Base-by-base conservation (phyloP, 1,140 invertebrate genomes). In the Callitettix versicolor region DNA sequence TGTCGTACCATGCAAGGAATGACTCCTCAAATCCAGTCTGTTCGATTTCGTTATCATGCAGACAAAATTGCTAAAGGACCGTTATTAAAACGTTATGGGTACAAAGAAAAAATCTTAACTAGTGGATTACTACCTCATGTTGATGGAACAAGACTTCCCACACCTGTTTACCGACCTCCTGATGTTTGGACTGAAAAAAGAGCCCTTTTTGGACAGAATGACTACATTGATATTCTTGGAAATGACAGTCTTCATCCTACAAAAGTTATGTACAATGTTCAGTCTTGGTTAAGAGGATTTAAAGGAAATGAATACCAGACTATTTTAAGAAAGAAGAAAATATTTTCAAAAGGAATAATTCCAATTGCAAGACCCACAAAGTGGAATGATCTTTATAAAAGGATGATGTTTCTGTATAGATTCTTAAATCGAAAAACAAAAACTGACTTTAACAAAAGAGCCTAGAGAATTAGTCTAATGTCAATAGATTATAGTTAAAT, bases 171-270 rank as follows among this genome's bases (percentile, higher is more conserved):
- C 70, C 63, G 76, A 56, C 86, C 86, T 0, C 78, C 73, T 61
- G 77, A 92, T 71, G 55, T 64, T 1, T 97, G 92, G 92, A 64
- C 66, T 9, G 73, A 82, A 61, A 83, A 81, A 60, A 77, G 78
- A 66, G 90, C 91, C 9, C 65, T 92, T 0, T 94, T 91, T 75
- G 93, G 93, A 1, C 92, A 96, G 68, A 97, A 97, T 75, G 93
- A 97, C 72, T 96, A 95, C 64, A 95, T 97, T 52, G 92, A 96
- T 71, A 95, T 96, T 49, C 73, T 96, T 24, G 92, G 92, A 1
- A 80, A 84, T 67, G 84, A 85, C 46, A 76, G 78, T 9, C 58
- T 96, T 22, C 83, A 91, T 70, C 91, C 91, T 1, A 81, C 83
- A 0, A 82, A 77, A 65, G 79, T 90, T n/a, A 64, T 92, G 1